Evolutionary conservation across 2,888 invertebrate genomes (phyloP).

Genomic region (Netelia melanura): DNA sequence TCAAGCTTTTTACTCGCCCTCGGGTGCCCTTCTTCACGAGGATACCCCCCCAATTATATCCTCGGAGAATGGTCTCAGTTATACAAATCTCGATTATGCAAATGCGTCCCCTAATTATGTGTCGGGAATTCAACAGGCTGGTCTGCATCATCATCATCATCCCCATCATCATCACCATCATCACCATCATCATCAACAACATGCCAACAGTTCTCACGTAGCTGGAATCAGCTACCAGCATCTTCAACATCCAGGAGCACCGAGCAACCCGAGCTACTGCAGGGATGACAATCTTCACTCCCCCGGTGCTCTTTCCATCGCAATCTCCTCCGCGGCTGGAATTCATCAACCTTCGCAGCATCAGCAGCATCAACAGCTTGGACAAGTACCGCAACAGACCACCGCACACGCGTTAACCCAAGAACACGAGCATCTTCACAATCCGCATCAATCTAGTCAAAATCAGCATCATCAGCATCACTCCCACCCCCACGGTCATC

Average conservation of each 20-base stretch:
- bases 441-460: conserved; percentile 81
- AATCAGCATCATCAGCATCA: conserved; percentile 86
- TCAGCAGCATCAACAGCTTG: conserved; percentile 67
- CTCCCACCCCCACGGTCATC: conserved; percentile 85
- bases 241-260: conserved; percentile 67
- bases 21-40: conserved; percentile 82
- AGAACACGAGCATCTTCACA: conserved; percentile 79
- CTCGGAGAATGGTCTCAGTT: conserved; percentile 94
- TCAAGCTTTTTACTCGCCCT: conserved; percentile 80
- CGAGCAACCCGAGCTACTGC: conserved; percentile 54
- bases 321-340: conserved; percentile 49
- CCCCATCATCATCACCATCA: conserved; percentile 70
- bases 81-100: conserved; percentile 94
- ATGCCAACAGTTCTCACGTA: conserved; percentile 84
- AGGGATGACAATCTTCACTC: conserved; percentile 74
- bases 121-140: conserved; percentile 76
- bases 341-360: conserved; percentile 77
- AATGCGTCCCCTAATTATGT: conserved; percentile 79
- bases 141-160: conserved; percentile 85
- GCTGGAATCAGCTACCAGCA: conserved; percentile 87
- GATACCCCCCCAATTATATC: conserved; percentile 90
- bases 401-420: conserved; percentile 50
- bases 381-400: conserved; percentile 59
- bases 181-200: conserved; percentile 79
- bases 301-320: conserved; percentile 50